Percentiles rank a stretch among this genome's conserved stretches.
These are phyloP conservation scores for Halcyon smyrnensis DNA, from an alignment of 2,797 vertebrate species.

Conservation along the genomic window DNA sequence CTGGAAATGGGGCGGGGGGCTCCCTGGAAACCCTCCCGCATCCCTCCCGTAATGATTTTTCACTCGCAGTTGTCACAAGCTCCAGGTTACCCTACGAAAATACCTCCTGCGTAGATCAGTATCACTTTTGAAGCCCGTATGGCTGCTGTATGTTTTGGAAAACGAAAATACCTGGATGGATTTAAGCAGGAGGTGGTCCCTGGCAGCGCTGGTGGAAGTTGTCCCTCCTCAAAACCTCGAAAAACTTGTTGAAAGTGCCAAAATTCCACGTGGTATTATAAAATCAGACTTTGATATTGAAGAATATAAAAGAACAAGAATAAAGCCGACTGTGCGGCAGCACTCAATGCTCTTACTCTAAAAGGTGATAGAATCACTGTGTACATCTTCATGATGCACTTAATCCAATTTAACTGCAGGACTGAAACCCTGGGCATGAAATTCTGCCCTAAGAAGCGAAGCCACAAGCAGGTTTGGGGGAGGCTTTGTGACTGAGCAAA, in stretches of 20 bases:
- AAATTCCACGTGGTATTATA: fast-evolving
- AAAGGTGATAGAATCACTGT: neutral
- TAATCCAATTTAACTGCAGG: neutral
- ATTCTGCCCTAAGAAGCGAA: neutral
- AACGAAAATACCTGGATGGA: neutral
- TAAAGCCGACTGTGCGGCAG: neutral
- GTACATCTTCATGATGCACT: neutral
- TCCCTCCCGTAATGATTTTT: neutral
- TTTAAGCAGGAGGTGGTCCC: neutral
- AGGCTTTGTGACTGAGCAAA: neutral
- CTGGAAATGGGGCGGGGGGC: fast-evolving
- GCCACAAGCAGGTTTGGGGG: neutral
- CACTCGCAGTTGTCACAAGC: neutral
- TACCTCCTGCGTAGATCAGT: neutral
- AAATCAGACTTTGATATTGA: neutral
- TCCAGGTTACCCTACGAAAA: neutral
- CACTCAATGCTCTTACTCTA: neutral
- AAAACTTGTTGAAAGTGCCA: neutral
- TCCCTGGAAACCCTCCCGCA: fast-evolving
- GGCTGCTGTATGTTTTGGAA: neutral
- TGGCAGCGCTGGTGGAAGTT: neutral
- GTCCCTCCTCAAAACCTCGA: neutral
- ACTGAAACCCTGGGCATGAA: neutral
- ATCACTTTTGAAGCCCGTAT: neutral
- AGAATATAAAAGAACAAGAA: neutral